Evolutionary conservation across 2,113 vertebrate genomes (phyloP), one percentile per base, ranked within the genome.

Genomic region (Sigmodon hispidus): DNA sequence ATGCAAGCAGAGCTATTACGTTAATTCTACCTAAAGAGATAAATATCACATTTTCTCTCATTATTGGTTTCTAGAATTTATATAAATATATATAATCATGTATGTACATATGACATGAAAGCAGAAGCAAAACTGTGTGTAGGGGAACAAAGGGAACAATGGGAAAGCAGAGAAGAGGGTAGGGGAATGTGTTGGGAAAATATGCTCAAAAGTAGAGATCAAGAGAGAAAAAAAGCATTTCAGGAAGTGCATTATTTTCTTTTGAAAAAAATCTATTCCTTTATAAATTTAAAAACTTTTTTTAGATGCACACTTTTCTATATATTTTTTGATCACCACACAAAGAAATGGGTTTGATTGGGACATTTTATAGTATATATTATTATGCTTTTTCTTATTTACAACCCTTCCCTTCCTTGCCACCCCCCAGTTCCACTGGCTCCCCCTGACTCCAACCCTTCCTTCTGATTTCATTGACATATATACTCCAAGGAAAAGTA

Each of bases 231-330:
- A 63, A 55, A 55, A 43, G 65, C 15, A 1, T 31, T 92, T 92
- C 6, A 29, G 40, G 75, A 87, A n/a, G 1, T n/a, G 0, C 31
- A 79, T 80, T 5, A 73, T 85, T 83, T 83, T 96, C 88, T 85
- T 80, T 90, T 19, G 65, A 93, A 87, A 81, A 93, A 77, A 91
- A 79, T 19, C 0, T 34, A 91, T 36, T 81, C 79, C n/a, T 75
- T 45, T 90, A 81, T 61, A 26, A 84, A 50, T 94, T 36, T 75
- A 48, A 85, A 86, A 90, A 88, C 43, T 61, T 36, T 86, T 10
- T 50, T 85, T 69, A 67, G 11, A 22, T 86, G 43, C 7, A 86
- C 10, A 65, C 29, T 50, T 84, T 67, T 22, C 4, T 65, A 45
- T 81, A n/a, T 61, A 61, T 84, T 69, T 52, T 70, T 36, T 87